phyloP scores from a whole-genome alignment of 2,888 invertebrate species.

The Disparrhopalites patrizii region DNA sequence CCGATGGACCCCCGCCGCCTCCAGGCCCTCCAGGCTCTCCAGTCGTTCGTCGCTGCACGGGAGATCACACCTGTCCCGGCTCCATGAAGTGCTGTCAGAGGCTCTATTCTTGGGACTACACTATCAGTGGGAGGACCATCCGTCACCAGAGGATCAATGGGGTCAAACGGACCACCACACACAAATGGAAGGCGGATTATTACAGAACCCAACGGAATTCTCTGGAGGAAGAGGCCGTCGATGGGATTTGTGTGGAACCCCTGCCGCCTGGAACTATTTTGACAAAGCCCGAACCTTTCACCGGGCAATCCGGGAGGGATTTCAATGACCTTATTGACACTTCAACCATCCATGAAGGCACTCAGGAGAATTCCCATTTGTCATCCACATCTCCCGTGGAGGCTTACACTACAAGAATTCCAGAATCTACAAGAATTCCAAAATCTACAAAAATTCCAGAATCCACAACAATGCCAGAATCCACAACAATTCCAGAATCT shows the following conservation, averaged over 20 bases:
- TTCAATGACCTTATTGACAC: no score
- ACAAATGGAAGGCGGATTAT: neutral
- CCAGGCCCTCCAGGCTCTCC: neutral
- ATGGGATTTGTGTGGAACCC: slow-evolving; percentile 21
- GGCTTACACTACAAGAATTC: no score
- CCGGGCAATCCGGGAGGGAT: no score
- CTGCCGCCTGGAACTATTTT: neutral
- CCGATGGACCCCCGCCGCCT: neutral
- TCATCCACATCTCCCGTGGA: no score
- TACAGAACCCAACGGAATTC: neutral
- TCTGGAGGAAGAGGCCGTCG: slow-evolving; percentile 1
- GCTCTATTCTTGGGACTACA: no score
- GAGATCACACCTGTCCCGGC: slow-evolving; percentile 15
- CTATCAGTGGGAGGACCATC: neutral
- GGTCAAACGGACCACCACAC: neutral
- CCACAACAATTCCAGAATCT: no score
- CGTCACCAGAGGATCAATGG: neutral
- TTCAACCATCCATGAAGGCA: no score
- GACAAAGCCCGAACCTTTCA: no score
- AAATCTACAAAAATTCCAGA: no score
- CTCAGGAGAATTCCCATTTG: no score
- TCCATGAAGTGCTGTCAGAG: slow-evolving; percentile 29
- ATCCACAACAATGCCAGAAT: no score
- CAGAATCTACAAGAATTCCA: no score
- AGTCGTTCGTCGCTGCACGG: neutral